phyloP scores from a whole-genome alignment of 2,888 invertebrate species.

The Deroplatys truncata region DNA sequence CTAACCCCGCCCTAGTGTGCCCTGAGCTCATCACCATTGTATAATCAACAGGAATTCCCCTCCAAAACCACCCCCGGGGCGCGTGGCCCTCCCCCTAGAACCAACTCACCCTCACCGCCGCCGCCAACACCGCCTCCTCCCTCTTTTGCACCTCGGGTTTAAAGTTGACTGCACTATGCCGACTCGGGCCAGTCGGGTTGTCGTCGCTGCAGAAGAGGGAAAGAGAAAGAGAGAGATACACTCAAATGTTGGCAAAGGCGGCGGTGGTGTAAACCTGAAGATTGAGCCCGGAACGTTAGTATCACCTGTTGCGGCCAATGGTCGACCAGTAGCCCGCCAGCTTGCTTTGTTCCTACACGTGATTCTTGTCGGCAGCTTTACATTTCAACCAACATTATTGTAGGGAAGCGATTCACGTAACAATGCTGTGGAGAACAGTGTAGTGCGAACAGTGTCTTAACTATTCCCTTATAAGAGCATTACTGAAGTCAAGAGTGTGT shows the following conservation, averaged over 20 bases:
- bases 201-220: neutral
- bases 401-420: neutral
- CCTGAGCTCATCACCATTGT: neutral
- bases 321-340: neutral
- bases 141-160: neutral
- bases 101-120: constrained; percentile 6
- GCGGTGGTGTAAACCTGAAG: neutral
- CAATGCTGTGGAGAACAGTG: neutral
- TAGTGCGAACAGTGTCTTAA: neutral
- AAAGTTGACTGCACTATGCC: constrained; percentile 5
- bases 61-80: constrained; percentile 12
- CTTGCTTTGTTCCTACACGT: neutral
- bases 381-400: neutral
- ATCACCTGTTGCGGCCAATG: neutral
- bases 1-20: neutral
- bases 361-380: neutral
- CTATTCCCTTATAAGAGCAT: neutral
- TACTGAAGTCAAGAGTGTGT: neutral
- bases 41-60: neutral
- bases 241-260: neutral
- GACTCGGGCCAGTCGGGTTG: neutral
- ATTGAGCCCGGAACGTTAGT: neutral
- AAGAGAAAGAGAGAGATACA: neutral
- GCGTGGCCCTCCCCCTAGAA: constrained; percentile 16
- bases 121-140: neutral